phyloP scores from a whole-genome alignment of 2,113 vertebrate species.

The Excalfactoria chinensis region DNA sequence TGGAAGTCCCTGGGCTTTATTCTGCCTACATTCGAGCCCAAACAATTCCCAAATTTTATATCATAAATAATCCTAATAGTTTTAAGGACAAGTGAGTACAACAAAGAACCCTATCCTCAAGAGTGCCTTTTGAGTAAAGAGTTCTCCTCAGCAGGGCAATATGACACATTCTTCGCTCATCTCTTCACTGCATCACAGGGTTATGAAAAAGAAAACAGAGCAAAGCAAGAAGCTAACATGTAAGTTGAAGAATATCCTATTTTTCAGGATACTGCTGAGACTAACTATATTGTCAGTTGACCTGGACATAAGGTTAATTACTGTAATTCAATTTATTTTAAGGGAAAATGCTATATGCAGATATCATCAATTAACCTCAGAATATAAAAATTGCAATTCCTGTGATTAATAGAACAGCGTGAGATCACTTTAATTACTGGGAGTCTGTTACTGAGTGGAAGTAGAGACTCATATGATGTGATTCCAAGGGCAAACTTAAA shows the following conservation, averaged over 20 bases:
- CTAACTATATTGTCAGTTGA: conserved; percentile 25
- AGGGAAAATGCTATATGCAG: conserved; percentile 30
- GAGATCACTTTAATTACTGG: conserved; percentile 58
- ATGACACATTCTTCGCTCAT: not conserved
- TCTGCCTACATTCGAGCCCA: not conserved
- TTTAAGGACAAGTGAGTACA: not conserved
- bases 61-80: not conserved
- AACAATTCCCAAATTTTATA: not conserved
- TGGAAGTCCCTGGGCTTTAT: not conserved
- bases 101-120: not conserved
- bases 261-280: not conserved
- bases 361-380: conserved; percentile 50
- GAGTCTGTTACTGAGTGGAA: not conserved
- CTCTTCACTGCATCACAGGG: not conserved
- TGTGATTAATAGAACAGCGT: conserved; percentile 58
- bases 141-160: not conserved
- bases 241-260: not conserved
- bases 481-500: conserved; percentile 34
- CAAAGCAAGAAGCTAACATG: not conserved
- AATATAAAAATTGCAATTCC: conserved; percentile 51
- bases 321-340: conserved; percentile 21
- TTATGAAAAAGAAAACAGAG: not conserved
- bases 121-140: not conserved
- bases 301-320: conserved; percentile 46
- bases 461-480: conserved; percentile 31